Base-by-base conservation (phyloP, 2,797 vertebrate genomes). In the Anguilla marmorata region DNA sequence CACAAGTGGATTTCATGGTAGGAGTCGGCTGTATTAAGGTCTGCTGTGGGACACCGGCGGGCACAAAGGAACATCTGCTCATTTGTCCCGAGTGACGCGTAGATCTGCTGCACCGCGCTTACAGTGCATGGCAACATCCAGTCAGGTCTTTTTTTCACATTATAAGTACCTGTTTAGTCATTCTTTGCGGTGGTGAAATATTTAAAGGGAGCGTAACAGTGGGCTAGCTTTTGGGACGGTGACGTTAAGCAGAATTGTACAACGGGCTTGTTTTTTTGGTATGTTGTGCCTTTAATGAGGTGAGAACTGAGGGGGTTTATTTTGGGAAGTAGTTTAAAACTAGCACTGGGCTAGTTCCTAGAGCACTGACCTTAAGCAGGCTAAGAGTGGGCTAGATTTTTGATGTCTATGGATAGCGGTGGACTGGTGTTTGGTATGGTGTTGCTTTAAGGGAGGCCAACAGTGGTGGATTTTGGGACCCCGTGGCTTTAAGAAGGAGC, bases 61-160 rank as follows among this genome's bases (percentile, higher is more conserved):
- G 91, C 92, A 95, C 95, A 95, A 96, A 95, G 89, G 93, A 94
- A 94, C 95, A 96, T 94, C 95, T 96, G 95, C 95, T 94, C 91
- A 92, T 91, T 93, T 82, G 87, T 88, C 85, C 86, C 90, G 86
- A 14, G 89, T 88, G 52, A 86, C 88, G 92, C 93, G 92, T 92
- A 91, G 89, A 88, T 88, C 91, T 90, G 92, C 94, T 93, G 93
- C 90, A 90, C 88, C 30, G 19, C 50, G 45, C 45, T 24, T 82
- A 82, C 79, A 82, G 45, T 50, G 79, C 2, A 41, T 76, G 14
- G 69, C 30, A 50, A 82, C 21, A 45, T 50, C 45, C 41, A 82
- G 19, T 50, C 4, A 48, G 45, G 79, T 82, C 41, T 50, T 50
- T 82, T 37, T 11, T n/a, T 41, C 76, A n/a, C 74, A 45, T 50